phyloP scores from a whole-genome alignment of 2,113 vertebrate genomes.

The Spea bombifrons region DNA sequence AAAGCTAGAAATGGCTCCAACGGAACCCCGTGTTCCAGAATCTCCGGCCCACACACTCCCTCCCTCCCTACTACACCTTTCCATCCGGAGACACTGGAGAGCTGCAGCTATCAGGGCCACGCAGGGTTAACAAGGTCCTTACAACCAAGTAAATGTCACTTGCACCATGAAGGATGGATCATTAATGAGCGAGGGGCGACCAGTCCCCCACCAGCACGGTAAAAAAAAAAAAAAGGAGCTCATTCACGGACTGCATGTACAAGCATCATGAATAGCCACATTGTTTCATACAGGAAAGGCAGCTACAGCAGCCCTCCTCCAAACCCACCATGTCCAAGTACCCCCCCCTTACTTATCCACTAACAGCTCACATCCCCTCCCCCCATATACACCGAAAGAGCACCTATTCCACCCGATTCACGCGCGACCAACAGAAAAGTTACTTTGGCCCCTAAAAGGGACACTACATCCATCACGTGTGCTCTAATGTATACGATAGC shows the following conservation, averaged over 20 bases:
- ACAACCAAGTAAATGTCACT: slow-evolving; percentile 27
- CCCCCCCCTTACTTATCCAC: slow-evolving; percentile 32
- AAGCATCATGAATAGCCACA: slow-evolving; percentile 35
- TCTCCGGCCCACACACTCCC: background rate
- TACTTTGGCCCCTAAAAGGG: background rate
- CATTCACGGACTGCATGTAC: slow-evolving; percentile 36
- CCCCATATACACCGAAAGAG: slow-evolving; percentile 39
- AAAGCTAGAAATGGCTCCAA: background rate
- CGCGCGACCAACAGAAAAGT: background rate
- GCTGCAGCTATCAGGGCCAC: background rate
- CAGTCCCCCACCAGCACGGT: background rate
- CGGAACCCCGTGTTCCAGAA: background rate
- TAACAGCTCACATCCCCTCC: slow-evolving; percentile 22
- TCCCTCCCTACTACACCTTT: background rate
- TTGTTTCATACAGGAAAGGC: slow-evolving; percentile 32
- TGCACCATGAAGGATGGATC: slow-evolving; percentile 25
- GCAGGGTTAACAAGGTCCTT: slow-evolving; percentile 17
- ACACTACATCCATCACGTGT: too few species aligned
- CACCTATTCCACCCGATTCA: background rate
- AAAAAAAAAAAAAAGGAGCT: slow-evolving; percentile 29
- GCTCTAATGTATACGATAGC: too few species aligned
- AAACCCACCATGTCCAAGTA: slow-evolving; percentile 25
- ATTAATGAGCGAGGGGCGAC: slow-evolving; percentile 35
- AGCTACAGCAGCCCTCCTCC: slow-evolving; percentile 25
- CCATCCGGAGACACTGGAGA: background rate